Evolutionary conservation across 2,113 vertebrate genomes (phyloP), one percentile per base, ranked within the genome.

Genomic region (Heteronetta atricapilla): DNA sequence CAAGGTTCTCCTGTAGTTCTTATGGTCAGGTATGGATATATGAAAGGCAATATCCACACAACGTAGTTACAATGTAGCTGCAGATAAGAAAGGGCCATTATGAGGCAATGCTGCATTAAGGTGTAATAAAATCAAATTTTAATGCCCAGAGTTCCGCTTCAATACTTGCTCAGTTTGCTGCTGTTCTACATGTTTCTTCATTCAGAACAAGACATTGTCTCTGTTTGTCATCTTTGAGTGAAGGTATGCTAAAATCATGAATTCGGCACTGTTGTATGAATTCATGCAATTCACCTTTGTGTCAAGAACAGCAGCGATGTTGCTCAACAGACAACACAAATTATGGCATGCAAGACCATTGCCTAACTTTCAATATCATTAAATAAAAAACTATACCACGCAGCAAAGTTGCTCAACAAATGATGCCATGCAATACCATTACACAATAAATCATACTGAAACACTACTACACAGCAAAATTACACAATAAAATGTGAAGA

Each of bases 401-500:
- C 95, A 96, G 93, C 88, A 82, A 33, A 80, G 85, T 97, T 97
- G 95, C 95, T 95, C 94, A 97, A 97, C 86, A 33, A 93, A 89
- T 96, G 74, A 91, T 93, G 96, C 95, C 58, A 93, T 94, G 94
- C 89, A 96, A 93, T 59, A 82, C 64, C 76, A 33, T 96, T 97
- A 87, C 92, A 93, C 94, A 96, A 96, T 89, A 89, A 96, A 90
- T 91, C 85, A 26, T 68, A 90, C 74, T 92, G 95, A 95, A 97
- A 96, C 82, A 93, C 83, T 91, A 94, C 91, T 95, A 90, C 93
- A 95, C 86, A 92, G 93, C 93, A 95, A 92, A 94, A 94, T 97
- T 97, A 97, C 96, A 96, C 96, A 97, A 97, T 80, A 46, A 96
- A 97, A 95, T 80, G 58, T 97, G 94, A 97, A 95, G 95, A 97